Conservation (phyloP, 2,797 vertebrate species). For the Alfaro cultratus region DNA sequence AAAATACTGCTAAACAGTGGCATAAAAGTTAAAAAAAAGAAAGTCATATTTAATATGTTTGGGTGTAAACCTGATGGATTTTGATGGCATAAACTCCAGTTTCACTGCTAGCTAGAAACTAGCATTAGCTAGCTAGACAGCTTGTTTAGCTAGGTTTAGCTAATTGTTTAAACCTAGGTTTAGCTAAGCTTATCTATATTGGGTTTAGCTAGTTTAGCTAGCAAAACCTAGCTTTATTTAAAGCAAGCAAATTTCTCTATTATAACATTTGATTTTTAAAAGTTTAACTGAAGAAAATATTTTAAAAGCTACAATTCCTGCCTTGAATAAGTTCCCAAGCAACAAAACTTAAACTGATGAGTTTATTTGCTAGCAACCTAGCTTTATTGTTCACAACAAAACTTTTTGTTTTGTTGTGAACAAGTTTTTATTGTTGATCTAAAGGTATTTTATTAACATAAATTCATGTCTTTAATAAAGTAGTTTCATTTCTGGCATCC, state of each 20-base stretch:
- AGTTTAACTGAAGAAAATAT: conserved; percentile 33
- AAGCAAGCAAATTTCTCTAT: neutral
- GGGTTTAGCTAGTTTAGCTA: neutral
- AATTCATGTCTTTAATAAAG: neutral
- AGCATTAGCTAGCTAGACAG: neutral
- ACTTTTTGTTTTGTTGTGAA: too few relatives aligned
- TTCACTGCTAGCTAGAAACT: neutral
- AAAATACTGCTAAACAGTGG: neutral
- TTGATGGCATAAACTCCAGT: neutral
- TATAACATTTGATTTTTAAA: neutral
- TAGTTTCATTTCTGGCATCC: neutral
- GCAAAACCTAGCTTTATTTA: neutral
- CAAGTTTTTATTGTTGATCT: neutral
- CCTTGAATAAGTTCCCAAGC: neutral
- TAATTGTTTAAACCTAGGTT: too few relatives aligned
- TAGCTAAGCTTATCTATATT: too few relatives aligned
- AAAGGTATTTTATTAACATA: neutral
- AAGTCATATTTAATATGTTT: neutral
- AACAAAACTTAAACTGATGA: neutral
- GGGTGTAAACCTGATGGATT: neutral
- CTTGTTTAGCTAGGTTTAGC: too few relatives aligned
- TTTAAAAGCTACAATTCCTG: neutral
- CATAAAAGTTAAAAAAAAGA: neutral
- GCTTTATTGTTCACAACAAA: neutral
- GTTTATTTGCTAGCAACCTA: neutral